Base-by-base conservation (phyloP, 2,113 vertebrate species). In the Galemys pyrenaicus region DNA sequence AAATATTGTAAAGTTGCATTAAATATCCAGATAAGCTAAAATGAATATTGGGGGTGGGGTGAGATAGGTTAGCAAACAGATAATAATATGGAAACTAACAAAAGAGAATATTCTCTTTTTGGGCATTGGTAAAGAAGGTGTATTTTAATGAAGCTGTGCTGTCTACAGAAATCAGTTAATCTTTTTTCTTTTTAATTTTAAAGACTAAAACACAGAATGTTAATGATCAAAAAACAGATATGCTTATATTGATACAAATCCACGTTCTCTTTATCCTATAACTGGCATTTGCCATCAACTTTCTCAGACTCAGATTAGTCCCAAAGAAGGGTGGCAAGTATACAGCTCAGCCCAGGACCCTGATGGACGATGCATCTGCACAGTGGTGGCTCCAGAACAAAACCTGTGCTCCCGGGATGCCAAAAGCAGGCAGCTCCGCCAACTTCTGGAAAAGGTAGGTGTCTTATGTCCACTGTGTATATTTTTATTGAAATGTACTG, bases 261-360 rank as follows among this genome's bases (percentile, higher is more conserved):
- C 8, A 6, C n/a, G 24, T n/a, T 65, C 19, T 71, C 68, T 46
- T 68, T 73, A 22, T 17, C 30, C 30, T 78, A 0, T 92, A 84
- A 91, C 0, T 1, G 95, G 44, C 92, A 74, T 96, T 75, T 95
- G 64, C 93, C 70, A 4, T 97, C 98, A 28, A 37, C 79, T 82
- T 89, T 24, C 75, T 24, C 98, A 99, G 99, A 99, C 99, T 92
- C 98, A 99, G 92, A 99, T 99, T 10, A 99, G 99, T 30, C 99
- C 99, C 30, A 99, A 99, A 97, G 99, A 99, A 97, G 99, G 99
- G 44, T 99, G 99, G 99, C 99, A 99, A 97, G 99, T 99, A 87
- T 99, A 99, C 97, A 99, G 99, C 87, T 99, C 99, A 0, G 99
- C 99, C 1, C 99, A 99, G 97, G 99, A 99, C 94, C 99, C 99